These are phyloP conservation scores for Synanthedon formicaeformis DNA, from an alignment of 2,888 invertebrate genomes.

Conservation along the genomic window DNA sequence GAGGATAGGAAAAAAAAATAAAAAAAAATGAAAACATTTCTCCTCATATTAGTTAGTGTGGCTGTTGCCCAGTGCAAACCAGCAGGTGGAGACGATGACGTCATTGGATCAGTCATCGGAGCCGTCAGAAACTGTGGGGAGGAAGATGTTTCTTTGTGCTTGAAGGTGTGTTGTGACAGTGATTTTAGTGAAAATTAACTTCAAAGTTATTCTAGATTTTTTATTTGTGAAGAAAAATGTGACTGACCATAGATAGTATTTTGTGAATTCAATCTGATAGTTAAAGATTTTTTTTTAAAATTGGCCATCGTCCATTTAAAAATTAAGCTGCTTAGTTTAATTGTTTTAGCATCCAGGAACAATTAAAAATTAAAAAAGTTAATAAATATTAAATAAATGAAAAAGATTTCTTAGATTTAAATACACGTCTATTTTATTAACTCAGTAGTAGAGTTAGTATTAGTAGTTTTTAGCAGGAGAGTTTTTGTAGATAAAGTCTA, in stretches of 20 bases:
- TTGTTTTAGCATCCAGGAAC: too few species aligned
- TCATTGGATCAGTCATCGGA: slow-evolving; percentile 73
- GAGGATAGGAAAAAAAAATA: slow-evolving; percentile 9
- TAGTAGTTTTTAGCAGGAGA: too few species aligned
- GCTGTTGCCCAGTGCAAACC: slow-evolving; percentile 60
- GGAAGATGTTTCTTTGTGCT: slow-evolving; percentile 76
- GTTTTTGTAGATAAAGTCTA: too few species aligned
- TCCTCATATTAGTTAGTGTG: slow-evolving; percentile 60
- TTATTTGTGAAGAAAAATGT: too few species aligned
- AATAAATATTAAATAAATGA: too few species aligned
- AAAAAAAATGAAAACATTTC: slow-evolving; percentile 55
- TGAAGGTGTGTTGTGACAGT: slow-evolving; percentile 72
- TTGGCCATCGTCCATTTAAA: too few species aligned
- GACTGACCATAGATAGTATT: slow-evolving; percentile 13
- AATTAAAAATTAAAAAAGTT: too few species aligned
- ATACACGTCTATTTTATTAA: too few species aligned
- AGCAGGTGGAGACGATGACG: slow-evolving; percentile 64
- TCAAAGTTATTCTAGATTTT: neutral
- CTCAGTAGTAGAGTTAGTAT: too few species aligned
- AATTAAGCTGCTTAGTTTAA: too few species aligned
- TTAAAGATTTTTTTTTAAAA: too few species aligned
- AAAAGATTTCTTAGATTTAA: too few species aligned
- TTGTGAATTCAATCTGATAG: slow-evolving; percentile 12
- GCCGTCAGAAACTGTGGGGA: slow-evolving; percentile 79
- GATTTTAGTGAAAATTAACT: neutral